Percentiles rank a stretch among this genome's conserved stretches.
phyloP scores from a whole-genome alignment of 2,113 vertebrate species.

The Balaeniceps rex region DNA sequence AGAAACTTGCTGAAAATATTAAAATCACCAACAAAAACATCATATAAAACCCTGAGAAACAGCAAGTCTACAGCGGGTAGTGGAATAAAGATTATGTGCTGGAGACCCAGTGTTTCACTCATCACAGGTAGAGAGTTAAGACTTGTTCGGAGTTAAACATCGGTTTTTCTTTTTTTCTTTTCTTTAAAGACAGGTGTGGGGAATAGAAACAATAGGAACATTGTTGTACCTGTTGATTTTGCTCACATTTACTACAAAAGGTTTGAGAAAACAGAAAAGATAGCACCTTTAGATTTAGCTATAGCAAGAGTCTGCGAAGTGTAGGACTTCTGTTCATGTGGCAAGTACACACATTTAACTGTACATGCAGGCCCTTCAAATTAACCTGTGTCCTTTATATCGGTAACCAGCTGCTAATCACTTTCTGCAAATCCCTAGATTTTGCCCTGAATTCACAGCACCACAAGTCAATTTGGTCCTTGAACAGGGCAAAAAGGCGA shows the following conservation, averaged over 20 bases:
- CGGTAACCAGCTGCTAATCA: neutral
- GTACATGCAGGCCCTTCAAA: neutral
- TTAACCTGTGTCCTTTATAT: neutral
- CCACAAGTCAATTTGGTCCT: neutral
- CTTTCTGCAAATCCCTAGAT: neutral
- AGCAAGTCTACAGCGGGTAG: neutral
- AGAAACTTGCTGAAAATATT: neutral
- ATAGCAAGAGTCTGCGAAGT: neutral
- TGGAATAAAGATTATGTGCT: neutral
- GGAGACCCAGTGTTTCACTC: neutral
- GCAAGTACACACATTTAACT: neutral
- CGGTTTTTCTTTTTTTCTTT: neutral
- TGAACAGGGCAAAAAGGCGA: neutral
- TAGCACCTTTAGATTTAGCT: neutral
- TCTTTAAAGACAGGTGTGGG: neutral
- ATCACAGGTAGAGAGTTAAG: neutral
- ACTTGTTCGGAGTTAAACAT: neutral
- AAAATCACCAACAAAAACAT: neutral
- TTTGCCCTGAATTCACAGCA: neutral
- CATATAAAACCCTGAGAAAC: neutral
- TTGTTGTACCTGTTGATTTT: neutral
- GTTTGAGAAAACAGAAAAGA: neutral
- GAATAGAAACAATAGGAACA: neutral
- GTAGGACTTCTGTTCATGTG: neutral
- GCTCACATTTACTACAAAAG: neutral